These are phyloP conservation scores for Bathynomus jamesi DNA, from an alignment of 1,140 invertebrate species.

Conservation along the genomic window DNA sequence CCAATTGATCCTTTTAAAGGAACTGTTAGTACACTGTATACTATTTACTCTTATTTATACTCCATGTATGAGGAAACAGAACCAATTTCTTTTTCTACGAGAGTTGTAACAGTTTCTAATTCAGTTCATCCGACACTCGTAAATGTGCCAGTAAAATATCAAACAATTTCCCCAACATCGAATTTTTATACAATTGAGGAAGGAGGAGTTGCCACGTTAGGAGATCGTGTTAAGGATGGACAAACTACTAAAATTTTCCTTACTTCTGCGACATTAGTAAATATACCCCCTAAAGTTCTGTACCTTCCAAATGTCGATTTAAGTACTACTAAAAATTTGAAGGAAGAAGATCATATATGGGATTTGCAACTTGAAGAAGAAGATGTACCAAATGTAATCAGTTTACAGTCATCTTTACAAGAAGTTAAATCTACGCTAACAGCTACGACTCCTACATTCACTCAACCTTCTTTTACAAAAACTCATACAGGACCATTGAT, in stretches of 20 bases:
- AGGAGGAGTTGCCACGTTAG: slow-evolving; percentile 37
- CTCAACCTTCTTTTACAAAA: not conserved
- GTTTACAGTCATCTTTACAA: slow-evolving; percentile 24
- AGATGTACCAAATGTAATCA: not conserved
- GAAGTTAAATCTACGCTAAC: slow-evolving; percentile 22
- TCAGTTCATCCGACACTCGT: slow-evolving; percentile 33
- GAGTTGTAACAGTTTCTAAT: slow-evolving; percentile 38
- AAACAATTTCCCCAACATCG: slow-evolving; percentile 29
- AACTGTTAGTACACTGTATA: slow-evolving; percentile 38
- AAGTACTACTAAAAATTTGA: not conserved
- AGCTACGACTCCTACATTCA: slow-evolving; percentile 21
- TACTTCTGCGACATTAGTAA: slow-evolving; percentile 39
- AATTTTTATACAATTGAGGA: slow-evolving; percentile 39
- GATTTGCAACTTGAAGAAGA: not conserved
- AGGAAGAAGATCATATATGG: not conserved
- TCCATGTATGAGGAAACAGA: slow-evolving; percentile 25
- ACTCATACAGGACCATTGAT: not conserved
- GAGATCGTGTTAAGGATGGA: slow-evolving; percentile 39
- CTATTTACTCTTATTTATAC: slow-evolving; percentile 39
- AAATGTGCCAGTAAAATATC: slow-evolving; percentile 30
- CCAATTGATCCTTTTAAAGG: slow-evolving; percentile 13
- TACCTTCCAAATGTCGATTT: not conserved
- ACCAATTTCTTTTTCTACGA: slow-evolving; percentile 30
- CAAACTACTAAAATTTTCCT: slow-evolving; percentile 43
- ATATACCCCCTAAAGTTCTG: slow-evolving; percentile 35